Evolutionary conservation across 2,888 invertebrate species (phyloP).

Genomic region (Adineta ricciae): DNA sequence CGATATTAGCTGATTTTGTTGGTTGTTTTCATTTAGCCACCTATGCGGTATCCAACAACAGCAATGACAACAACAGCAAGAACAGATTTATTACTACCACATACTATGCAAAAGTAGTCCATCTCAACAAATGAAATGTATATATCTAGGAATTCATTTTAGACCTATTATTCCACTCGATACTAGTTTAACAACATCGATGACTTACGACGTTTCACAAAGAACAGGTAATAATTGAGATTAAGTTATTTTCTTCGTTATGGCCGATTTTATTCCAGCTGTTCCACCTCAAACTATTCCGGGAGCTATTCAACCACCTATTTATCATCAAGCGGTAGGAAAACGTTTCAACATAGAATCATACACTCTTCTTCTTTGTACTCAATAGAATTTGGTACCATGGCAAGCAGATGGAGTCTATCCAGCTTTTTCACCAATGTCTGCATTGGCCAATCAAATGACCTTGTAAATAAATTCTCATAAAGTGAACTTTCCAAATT

Average conservation of each 20-base stretch:
- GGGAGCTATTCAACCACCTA: neutral
- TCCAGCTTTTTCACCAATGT: constrained; percentile 18
- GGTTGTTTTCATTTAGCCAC: neutral
- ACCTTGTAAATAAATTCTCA: neutral
- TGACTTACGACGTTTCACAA: neutral
- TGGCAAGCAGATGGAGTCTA: neutral
- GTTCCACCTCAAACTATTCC: neutral
- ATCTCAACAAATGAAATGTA: neutral
- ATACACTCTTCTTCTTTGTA: too few species aligned
- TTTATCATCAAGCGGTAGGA: constrained; percentile 1
- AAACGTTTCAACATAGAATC: neutral
- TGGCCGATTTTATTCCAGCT: neutral
- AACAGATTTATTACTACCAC: neutral
- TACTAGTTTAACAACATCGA: neutral
- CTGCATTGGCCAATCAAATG: neutral
- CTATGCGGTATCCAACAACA: neutral
- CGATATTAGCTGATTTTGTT: too few species aligned
- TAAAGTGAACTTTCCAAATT: neutral
- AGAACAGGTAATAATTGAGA: neutral
- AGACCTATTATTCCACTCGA: neutral
- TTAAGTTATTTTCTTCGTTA: neutral
- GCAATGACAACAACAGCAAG: neutral
- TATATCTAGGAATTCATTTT: neutral
- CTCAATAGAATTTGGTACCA: neutral
- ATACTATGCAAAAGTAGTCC: neutral